A percentile compares a stretch with the other conserved stretches of the same genome.
Conservation (phyloP, 1,140 invertebrate species). For the Caenorhabditis inopinata region DNA sequence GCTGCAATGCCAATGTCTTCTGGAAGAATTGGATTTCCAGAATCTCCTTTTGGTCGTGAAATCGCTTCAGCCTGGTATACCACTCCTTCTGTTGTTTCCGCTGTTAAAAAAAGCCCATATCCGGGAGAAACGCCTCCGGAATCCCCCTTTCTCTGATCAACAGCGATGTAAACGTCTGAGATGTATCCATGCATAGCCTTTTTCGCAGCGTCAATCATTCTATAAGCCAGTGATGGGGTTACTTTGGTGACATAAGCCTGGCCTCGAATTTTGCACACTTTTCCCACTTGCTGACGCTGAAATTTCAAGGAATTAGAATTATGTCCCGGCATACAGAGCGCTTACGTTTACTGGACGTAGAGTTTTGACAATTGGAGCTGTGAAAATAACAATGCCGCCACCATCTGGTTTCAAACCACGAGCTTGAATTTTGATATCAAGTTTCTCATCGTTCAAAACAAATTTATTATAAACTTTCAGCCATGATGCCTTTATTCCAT, state of each 20-base stretch:
- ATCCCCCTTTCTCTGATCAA: conserved; percentile 83
- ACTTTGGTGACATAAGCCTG: conserved; percentile 80
- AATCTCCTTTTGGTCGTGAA: conserved; percentile 69
- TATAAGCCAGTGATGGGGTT: conserved; percentile 79
- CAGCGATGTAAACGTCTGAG: conserved; percentile 90
- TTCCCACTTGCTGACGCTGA: conserved; percentile 76
- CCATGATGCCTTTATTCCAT: conserved; percentile 62
- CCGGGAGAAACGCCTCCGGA: conserved; percentile 78
- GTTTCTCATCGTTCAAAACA: conserved; percentile 81
- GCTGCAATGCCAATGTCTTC: conserved; percentile 86
- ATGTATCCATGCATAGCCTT: conserved; percentile 85
- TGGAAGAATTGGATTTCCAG: conserved; percentile 72
- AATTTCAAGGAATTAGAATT: conserved; percentile 17
- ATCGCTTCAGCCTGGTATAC: conserved; percentile 72
- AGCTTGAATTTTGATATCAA: conserved; percentile 80
- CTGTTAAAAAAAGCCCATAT: conserved; percentile 85
- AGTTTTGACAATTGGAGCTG: conserved; percentile 77
- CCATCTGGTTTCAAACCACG: conserved; percentile 83
- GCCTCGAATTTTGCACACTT: conserved; percentile 89
- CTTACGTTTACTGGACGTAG: conserved; percentile 73
- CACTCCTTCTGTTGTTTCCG: conserved; percentile 86
- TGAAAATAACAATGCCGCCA: conserved; percentile 85
- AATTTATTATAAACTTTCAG: conserved; percentile 71
- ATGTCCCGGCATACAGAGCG: conserved; percentile 19
- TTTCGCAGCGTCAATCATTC: conserved; percentile 88